Evolutionary conservation across 2,113 vertebrate genomes (phyloP).

Genomic region (Lathamus discolor): DNA sequence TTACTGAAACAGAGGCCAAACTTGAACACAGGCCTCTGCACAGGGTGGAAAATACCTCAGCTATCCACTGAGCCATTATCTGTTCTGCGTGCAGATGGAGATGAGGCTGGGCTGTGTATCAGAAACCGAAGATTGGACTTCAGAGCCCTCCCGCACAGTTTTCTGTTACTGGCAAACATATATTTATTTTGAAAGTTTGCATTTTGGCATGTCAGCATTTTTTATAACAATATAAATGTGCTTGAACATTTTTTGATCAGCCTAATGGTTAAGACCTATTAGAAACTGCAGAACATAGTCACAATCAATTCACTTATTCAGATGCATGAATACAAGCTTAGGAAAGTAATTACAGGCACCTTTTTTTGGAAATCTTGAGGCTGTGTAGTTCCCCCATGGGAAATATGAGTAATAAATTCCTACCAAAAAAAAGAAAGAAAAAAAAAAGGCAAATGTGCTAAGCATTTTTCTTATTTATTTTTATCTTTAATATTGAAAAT

Average conservation of each 20-base stretch:
- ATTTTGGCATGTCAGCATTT: background rate
- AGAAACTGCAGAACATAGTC: constrained; percentile 8
- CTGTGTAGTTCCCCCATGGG: background rate
- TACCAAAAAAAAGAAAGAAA: background rate
- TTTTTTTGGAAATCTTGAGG: constrained; percentile 35
- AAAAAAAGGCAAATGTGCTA: background rate
- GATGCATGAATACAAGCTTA: constrained; percentile 47
- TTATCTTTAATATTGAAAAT: background rate
- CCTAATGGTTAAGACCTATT: constrained; percentile 42
- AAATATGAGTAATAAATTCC: constrained; percentile 43
- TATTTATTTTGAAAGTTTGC: constrained; percentile 9
- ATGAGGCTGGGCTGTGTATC: background rate
- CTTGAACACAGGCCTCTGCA: accelerated
- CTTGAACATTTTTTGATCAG: constrained; percentile 40
- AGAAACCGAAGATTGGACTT: background rate
- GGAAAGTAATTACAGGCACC: constrained; percentile 57
- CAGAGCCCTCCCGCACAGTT: background rate
- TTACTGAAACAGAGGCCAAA: background rate
- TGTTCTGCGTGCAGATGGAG: background rate
- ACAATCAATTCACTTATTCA: constrained; percentile 53
- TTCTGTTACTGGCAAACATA: background rate
- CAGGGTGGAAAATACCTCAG: background rate
- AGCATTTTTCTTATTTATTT: background rate
- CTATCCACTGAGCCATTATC: background rate
- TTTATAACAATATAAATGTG: constrained; percentile 37